Percentiles rank a stretch among this genome's conserved stretches.
These are phyloP conservation scores for Hermodice carunculata DNA, from an alignment of 2,888 invertebrate genomes.

Conservation along the genomic window DNA sequence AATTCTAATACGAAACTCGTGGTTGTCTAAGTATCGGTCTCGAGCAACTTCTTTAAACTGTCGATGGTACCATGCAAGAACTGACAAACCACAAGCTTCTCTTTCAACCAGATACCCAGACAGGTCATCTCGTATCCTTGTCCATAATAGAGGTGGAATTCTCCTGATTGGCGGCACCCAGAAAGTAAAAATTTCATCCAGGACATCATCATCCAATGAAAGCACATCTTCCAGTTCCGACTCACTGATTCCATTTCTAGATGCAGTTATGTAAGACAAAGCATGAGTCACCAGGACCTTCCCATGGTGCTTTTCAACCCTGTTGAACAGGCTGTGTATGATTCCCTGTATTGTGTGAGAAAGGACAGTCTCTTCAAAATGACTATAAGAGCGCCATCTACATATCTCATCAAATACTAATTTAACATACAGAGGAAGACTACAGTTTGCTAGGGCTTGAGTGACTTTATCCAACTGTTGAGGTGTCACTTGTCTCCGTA, in stretches of 20 bases:
- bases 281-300: constrained; percentile 27
- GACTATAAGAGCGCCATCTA: constrained; percentile 40
- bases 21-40: constrained; percentile 18
- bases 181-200: constrained; percentile 34
- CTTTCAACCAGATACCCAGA: constrained; percentile 33
- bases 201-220: constrained; percentile 42
- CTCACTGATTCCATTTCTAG: constrained; percentile 36
- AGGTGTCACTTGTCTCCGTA: constrained; percentile 8
- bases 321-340: constrained; percentile 27
- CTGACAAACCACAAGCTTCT: constrained; percentile 35
- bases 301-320: constrained; percentile 32
- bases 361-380: constrained; percentile 13
- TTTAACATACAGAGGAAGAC: constrained; percentile 36
- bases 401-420: constrained; percentile 37
- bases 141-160: constrained; percentile 42
- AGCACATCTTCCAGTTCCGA: constrained; percentile 41
- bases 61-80: constrained; percentile 38
- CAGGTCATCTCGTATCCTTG: constrained; percentile 30
- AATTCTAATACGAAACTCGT: not conserved
- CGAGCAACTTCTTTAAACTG: constrained; percentile 31
- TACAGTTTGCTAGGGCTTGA: constrained; percentile 27
- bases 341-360: constrained; percentile 20
- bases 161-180: constrained; percentile 51
- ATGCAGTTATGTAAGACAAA: constrained; percentile 39
- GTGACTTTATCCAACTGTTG: constrained; percentile 17